phyloP scores from a whole-genome alignment of 1,140 invertebrate genomes.

The Varroa destructor region DNA sequence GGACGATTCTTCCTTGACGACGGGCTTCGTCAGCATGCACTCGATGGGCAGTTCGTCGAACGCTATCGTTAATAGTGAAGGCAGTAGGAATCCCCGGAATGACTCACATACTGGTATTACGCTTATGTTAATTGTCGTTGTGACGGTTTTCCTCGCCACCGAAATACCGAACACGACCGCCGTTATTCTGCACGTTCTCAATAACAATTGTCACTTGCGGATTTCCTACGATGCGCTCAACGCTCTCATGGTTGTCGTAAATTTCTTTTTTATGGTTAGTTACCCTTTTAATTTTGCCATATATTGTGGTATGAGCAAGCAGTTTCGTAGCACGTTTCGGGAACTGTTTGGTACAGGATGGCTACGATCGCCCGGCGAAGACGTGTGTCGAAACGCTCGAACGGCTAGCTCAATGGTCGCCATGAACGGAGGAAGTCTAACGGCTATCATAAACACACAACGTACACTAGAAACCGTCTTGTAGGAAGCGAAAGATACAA shows the following conservation, averaged over 20 bases:
- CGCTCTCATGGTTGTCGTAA: constrained; percentile 67
- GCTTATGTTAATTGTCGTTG: constrained; percentile 85
- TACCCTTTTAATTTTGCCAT: constrained; percentile 91
- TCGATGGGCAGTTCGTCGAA: too few species aligned
- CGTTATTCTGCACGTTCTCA: constrained; percentile 69
- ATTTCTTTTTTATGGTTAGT: constrained; percentile 76
- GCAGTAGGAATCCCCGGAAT: too few species aligned
- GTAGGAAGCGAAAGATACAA: too few species aligned
- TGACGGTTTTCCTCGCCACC: constrained; percentile 73
- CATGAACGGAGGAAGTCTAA: too few species aligned
- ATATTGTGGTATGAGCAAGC: constrained; percentile 83
- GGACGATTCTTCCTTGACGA: too few species aligned
- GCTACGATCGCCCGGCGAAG: too few species aligned
- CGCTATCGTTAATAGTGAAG: too few species aligned
- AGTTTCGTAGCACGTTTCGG: constrained; percentile 84
- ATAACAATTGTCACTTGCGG: constrained; percentile 39
- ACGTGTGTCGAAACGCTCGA: too few species aligned
- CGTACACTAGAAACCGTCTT: too few species aligned
- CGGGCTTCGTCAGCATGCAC: too few species aligned
- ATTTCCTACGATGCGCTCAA: constrained; percentile 65
- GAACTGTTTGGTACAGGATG: constrained; percentile 54
- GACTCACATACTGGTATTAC: constrained; percentile 61
- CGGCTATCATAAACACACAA: too few species aligned
- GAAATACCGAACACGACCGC: constrained; percentile 80
- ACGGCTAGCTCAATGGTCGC: too few species aligned